phyloP scores from a whole-genome alignment of 2,113 vertebrate species.

The Rattus rattus region DNA sequence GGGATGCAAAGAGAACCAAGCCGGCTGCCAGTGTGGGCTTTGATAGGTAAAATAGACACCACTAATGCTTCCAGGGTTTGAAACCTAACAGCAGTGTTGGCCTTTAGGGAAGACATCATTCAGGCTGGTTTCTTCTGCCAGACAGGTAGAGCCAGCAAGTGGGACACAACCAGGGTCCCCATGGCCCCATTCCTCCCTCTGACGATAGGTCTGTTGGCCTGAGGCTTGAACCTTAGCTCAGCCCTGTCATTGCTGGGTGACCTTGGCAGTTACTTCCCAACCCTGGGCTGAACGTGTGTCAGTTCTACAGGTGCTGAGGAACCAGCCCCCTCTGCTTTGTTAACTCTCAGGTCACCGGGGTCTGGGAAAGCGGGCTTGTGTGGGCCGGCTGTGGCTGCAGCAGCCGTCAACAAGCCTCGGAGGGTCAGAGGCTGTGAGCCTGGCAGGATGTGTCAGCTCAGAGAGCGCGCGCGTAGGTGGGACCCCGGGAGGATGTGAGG shows the following conservation, averaged over 20 bases:
- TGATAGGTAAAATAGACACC: background rate
- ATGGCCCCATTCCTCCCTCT: background rate
- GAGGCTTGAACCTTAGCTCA: background rate
- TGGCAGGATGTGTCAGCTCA: background rate
- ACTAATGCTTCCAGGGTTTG: background rate
- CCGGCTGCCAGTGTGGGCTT: background rate
- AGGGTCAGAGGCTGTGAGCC: background rate
- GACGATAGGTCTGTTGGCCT: background rate
- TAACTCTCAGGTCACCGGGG: background rate
- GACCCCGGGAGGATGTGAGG: background rate
- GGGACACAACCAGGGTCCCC: background rate
- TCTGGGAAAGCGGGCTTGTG: background rate
- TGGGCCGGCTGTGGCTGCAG: background rate
- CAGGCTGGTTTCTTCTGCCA: background rate
- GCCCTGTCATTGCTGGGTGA: background rate
- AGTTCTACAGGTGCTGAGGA: background rate
- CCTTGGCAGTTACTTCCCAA: background rate
- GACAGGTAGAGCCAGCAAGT: background rate
- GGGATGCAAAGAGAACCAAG: background rate
- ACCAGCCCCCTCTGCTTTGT: background rate
- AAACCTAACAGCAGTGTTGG: background rate
- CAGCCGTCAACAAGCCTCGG: fast-evolving
- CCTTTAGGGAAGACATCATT: background rate
- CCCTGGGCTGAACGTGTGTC: background rate
- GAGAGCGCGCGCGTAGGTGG: background rate